These are phyloP conservation scores for Sterna hirundo DNA, from an alignment of 2,113 vertebrate species.

Conservation along the genomic window DNA sequence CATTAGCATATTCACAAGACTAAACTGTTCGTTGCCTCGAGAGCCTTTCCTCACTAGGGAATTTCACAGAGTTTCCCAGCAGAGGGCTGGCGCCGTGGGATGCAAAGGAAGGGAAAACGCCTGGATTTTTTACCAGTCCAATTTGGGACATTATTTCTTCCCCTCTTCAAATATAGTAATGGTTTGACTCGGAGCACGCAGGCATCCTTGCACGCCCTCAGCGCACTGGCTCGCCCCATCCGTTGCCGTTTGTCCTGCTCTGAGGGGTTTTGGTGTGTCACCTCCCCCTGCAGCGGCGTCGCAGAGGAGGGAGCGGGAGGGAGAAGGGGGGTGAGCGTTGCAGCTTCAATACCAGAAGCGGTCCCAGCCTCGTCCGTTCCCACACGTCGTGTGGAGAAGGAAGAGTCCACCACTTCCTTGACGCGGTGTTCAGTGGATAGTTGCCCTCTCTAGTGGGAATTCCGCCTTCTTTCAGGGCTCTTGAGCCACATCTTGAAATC, in stretches of 20 bases:
- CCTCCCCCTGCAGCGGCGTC: neutral
- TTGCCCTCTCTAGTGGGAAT: neutral
- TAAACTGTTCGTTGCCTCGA: neutral
- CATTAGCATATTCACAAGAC: accelerated
- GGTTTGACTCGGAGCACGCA: neutral
- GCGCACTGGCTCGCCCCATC: neutral
- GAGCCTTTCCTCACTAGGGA: neutral
- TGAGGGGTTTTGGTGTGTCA: neutral
- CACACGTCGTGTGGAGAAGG: accelerated
- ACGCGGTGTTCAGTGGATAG: accelerated
- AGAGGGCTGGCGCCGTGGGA: accelerated
- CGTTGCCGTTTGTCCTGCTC: accelerated
- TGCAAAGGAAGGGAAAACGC: neutral
- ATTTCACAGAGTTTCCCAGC: neutral
- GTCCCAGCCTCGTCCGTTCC: neutral
- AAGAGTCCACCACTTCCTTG: neutral
- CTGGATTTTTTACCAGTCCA: neutral
- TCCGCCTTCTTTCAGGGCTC: neutral
- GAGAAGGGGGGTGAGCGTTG: accelerated
- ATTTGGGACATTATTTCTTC: neutral
- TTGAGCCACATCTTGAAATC: neutral
- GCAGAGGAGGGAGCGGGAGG: accelerated
- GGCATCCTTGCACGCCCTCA: neutral
- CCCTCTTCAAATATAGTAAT: accelerated
- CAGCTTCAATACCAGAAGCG: neutral